Evolutionary conservation across 2,113 vertebrate genomes (phyloP), one percentile per base, ranked within the genome.

Genomic region (Centropristis striata): DNA sequence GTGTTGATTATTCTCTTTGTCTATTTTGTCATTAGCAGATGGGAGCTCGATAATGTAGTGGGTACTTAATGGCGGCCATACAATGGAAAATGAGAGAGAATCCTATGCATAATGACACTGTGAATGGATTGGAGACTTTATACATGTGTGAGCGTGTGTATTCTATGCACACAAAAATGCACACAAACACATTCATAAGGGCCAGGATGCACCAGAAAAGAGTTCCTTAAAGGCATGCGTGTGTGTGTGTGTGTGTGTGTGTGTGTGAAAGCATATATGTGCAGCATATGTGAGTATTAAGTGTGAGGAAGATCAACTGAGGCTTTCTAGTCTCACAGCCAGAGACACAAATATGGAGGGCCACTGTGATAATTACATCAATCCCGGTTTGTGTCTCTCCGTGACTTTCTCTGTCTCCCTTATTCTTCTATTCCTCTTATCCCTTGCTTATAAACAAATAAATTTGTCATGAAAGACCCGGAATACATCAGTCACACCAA

Each of bases 1-100:
- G 70, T 89, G 88, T 88, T 90, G 90, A 93, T 92, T 93, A 93
- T 94, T 93, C 91, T 84, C 91, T 92, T 93, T 94, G 90, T 93
- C 88, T 93, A 79, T 83, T 88, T 90, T 89, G 80, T 91, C 90
- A 92, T 93, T 92, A 90, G 91, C 81, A 85, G 88, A 91, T 87
- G 87, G 87, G 78, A 84, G 81, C 86, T 82, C 78, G 32, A 84
- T 92, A 88, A 90, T 91, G 86, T 84, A 84, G 80, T 88, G 76
- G 84, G 75, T 84, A 75, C 82, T 91, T 92, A 92, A 91, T 91
- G 85, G 78, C 47, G 44, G 76, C 47, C 84, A 70, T 37, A 91
- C 80, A 89, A 87, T 68, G 54, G 86, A 81, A 90, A 88, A 90
- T 75, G 83, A 90, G 64, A 55, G 37, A 75, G 71, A 92, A 88